Conservation (phyloP, 2,797 vertebrate genomes). For the Champsocephalus gunnari region DNA sequence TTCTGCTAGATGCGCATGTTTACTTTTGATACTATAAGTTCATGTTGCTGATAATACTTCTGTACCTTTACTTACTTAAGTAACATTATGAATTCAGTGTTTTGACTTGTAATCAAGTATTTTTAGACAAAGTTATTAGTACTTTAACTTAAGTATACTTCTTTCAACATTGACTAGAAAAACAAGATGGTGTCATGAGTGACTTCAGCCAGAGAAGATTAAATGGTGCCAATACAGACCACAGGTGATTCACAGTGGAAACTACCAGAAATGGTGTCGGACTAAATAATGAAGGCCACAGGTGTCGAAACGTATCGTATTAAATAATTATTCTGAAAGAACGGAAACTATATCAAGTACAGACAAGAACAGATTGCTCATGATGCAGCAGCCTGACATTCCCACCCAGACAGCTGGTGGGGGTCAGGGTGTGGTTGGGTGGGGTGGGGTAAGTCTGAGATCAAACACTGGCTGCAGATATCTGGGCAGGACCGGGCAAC, state of each 20-base stretch:
- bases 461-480: slow-evolving; percentile 19
- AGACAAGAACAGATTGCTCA: slow-evolving; percentile 28
- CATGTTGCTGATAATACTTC: no score
- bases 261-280: slow-evolving; percentile 13
- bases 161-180: slow-evolving; percentile 5
- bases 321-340: slow-evolving; percentile 1
- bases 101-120: no score
- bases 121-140: no score
- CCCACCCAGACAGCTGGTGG: slow-evolving; percentile 54
- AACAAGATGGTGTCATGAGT: slow-evolving; percentile 24
- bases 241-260: slow-evolving; percentile 42
- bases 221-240: slow-evolving; percentile 24
- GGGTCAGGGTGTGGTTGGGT: slow-evolving; percentile 47
- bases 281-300: neutral
- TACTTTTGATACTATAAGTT: no score
- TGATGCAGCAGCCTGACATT: slow-evolving; percentile 40
- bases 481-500: slow-evolving; percentile 16
- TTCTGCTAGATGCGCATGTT: no score
- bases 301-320: neutral
- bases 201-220: slow-evolving; percentile 40
- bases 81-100: no score
- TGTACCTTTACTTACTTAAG: no score
- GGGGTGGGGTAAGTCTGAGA: slow-evolving; percentile 15
- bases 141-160: no score
- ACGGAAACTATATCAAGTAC: neutral